A percentile compares a stretch with the other conserved stretches of the same genome.
These are phyloP conservation scores for Thalpophila matura DNA, from an alignment of 2,888 invertebrate genomes.

Conservation along the genomic window DNA sequence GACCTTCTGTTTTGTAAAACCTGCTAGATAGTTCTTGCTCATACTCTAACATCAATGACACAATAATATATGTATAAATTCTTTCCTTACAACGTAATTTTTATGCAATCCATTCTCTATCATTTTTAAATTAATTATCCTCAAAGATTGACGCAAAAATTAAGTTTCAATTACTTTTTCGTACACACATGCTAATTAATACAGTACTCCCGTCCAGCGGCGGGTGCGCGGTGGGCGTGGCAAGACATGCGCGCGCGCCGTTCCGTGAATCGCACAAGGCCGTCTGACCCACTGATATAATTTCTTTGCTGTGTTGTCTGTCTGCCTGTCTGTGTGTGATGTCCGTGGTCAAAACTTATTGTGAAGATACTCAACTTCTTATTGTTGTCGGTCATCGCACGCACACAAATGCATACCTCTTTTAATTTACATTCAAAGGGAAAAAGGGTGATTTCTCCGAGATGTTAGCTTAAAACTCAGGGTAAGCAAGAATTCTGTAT, in stretches of 20 bases:
- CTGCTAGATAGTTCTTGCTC: background rate
- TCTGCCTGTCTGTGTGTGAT: conserved; percentile 60
- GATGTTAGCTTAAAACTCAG: background rate
- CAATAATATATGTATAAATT: background rate
- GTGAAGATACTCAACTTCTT: conserved; percentile 5
- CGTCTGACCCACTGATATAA: conserved; percentile 81
- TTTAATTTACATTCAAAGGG: conserved; percentile 1
- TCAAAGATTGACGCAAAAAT: conserved; percentile 46
- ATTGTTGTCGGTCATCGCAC: background rate
- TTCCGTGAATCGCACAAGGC: conserved; percentile 80
- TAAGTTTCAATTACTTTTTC: conserved; percentile 61
- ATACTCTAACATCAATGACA: background rate
- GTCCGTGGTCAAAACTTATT: conserved; percentile 47
- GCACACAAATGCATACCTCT: conserved; percentile 13
- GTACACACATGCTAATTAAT: conserved; percentile 56
- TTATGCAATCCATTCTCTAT: background rate
- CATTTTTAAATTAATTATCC: conserved; percentile 9
- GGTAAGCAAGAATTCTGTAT: background rate
- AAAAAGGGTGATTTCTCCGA: background rate
- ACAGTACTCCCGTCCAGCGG: conserved; percentile 24
- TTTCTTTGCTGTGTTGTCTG: conserved; percentile 65
- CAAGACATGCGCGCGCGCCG: conserved; percentile 75
- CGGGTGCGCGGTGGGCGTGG: conserved; percentile 68
- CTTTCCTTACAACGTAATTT: background rate
- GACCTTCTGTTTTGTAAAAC: background rate